A percentile compares a stretch with the other conserved stretches of the same genome.
phyloP scores from a whole-genome alignment of 1,140 invertebrate species.

The Drosophila gunungcola region DNA sequence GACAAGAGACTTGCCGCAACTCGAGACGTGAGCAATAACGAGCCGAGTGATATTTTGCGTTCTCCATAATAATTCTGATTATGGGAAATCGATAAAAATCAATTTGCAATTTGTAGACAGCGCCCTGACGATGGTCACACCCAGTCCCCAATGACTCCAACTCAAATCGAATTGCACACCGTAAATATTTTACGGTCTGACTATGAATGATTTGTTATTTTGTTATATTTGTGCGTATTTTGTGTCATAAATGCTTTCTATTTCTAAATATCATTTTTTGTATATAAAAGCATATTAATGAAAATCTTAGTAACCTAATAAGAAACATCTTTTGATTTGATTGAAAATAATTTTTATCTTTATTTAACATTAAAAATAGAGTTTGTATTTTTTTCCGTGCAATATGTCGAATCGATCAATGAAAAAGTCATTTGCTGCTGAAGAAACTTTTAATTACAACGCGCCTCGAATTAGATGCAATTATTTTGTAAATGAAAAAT shows the following conservation, averaged over 20 bases:
- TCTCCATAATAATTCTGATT: constrained; percentile 76
- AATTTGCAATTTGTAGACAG: constrained; percentile 80
- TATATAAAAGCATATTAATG: too few species aligned
- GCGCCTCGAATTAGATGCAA: constrained; percentile 66
- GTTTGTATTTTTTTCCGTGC: constrained; percentile 1
- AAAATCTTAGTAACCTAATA: background rate
- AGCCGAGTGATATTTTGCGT: constrained; percentile 76
- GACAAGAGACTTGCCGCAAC: constrained; percentile 47
- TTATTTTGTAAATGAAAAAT: constrained; percentile 66
- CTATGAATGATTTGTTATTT: background rate
- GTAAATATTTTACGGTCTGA: constrained; percentile 4
- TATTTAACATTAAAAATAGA: too few species aligned
- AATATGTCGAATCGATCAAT: constrained; percentile 55
- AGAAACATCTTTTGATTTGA: background rate
- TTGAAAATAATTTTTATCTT: background rate
- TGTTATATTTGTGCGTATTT: background rate
- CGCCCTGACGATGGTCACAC: constrained; percentile 50
- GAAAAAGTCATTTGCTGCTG: constrained; percentile 41
- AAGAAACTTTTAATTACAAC: constrained; percentile 69
- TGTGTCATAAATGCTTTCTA: too few species aligned
- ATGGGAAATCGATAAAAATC: constrained; percentile 79
- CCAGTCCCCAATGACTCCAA: constrained; percentile 33
- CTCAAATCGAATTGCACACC: constrained; percentile 18
- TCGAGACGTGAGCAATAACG: constrained; percentile 74
- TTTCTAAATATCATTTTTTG: too few species aligned